Percentiles rank a stretch among this genome's conserved stretches.
phyloP scores from a whole-genome alignment of 2,797 vertebrate genomes.

The Crenuchus spilurus region DNA sequence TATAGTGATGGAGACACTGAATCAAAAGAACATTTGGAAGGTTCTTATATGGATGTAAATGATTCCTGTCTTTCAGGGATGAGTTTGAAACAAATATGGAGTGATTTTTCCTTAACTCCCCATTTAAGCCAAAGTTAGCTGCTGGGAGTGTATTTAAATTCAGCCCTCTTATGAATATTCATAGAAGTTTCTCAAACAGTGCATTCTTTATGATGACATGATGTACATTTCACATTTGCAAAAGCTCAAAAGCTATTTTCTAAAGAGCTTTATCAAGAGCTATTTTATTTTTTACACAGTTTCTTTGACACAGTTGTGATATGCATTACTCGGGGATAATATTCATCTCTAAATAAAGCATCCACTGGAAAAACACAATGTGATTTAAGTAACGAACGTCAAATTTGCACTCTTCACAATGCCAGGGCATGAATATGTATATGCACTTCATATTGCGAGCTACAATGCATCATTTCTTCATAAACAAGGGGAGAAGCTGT shows the following conservation, averaged over 20 bases:
- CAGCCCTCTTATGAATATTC: conserved; percentile 71
- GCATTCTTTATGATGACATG: conserved; percentile 73
- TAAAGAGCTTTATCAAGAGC: conserved; percentile 62
- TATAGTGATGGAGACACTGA: neutral
- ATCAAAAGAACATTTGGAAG: neutral
- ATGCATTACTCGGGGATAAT: conserved; percentile 63
- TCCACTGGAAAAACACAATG: conserved; percentile 21
- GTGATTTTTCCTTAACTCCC: conserved; percentile 31
- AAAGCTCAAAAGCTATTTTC: conserved; percentile 73
- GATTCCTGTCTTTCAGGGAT: neutral
- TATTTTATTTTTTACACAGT: conserved; percentile 55
- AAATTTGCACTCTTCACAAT: conserved; percentile 19
- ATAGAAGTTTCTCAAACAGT: conserved; percentile 62
- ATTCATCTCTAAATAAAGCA: conserved; percentile 43
- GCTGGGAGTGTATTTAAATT: conserved; percentile 62
- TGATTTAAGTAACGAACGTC: conserved; percentile 12
- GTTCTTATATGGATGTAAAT: neutral
- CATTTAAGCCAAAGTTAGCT: conserved; percentile 41
- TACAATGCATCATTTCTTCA: conserved; percentile 28
- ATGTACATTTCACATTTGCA: conserved; percentile 59
- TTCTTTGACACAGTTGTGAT: conserved; percentile 68
- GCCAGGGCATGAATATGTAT: conserved; percentile 14
- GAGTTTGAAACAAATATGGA: neutral
- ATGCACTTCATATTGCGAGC: neutral
- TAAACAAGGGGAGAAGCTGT: conserved; percentile 28